Conservation (phyloP, 1,140 invertebrate genomes). For the Drosophila pruinosa region DNA sequence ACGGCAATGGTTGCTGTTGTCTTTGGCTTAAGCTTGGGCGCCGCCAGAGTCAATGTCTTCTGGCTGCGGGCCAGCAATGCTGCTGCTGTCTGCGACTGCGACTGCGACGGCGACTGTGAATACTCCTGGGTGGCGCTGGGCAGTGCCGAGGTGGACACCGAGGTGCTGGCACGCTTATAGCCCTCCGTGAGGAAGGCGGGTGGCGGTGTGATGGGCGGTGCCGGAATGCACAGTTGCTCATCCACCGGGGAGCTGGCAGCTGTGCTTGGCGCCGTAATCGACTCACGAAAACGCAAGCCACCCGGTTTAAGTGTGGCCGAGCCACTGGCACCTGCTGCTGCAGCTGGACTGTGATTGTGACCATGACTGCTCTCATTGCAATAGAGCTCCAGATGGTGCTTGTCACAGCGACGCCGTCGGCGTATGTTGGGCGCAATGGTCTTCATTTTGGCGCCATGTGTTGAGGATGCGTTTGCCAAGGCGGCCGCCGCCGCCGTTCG, state of each 20-base stretch:
- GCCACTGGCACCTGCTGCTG: not conserved
- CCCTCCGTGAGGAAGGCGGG: conserved; percentile 86
- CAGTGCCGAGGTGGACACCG: conserved; percentile 65
- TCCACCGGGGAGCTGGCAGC: conserved; percentile 82
- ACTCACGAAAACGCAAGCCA: conserved; percentile 54
- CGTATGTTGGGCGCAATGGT: conserved; percentile 87
- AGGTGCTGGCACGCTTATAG: conserved; percentile 83
- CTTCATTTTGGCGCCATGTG: conserved; percentile 84
- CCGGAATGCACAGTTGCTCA: conserved; percentile 84
- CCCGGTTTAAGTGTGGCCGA: conserved; percentile 47
- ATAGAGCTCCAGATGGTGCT: conserved; percentile 85
- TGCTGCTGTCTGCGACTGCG: conserved; percentile 1
- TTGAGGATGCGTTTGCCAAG: not conserved
- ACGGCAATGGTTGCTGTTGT: conserved; percentile 72
- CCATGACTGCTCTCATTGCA: conserved; percentile 77
- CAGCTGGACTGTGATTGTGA: not conserved
- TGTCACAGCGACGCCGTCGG: conserved; percentile 85
- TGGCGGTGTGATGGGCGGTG: conserved; percentile 87
- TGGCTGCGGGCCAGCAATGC: not conserved
- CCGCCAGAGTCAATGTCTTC: conserved; percentile 1
- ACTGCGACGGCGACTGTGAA: conserved; percentile 8
- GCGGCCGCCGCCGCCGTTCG: conserved; percentile 31
- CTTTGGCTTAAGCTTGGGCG: conserved; percentile 51
- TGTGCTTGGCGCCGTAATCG: conserved; percentile 71
- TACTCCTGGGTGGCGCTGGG: conserved; percentile 56